Conservation (phyloP, 2,113 vertebrate species). For the Percopsis transmontana region DNA sequence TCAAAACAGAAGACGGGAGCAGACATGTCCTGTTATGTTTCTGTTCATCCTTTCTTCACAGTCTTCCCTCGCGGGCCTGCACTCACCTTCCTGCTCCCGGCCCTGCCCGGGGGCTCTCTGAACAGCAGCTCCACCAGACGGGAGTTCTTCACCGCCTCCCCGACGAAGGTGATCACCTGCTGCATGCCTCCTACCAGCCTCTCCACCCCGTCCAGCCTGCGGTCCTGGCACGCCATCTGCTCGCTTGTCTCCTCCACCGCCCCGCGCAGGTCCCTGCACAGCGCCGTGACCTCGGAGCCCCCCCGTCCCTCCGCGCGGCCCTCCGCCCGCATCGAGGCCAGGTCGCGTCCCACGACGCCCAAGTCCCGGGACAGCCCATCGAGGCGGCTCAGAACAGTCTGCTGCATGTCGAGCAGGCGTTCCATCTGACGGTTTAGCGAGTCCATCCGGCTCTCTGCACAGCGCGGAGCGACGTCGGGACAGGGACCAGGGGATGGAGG, state of each 20-base stretch:
- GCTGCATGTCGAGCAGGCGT: constrained; percentile 77
- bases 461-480: constrained; percentile 34
- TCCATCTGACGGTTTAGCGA: constrained; percentile 83
- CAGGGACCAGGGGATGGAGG: constrained; percentile 20
- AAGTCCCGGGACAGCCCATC: constrained; percentile 80
- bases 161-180: constrained; percentile 80
- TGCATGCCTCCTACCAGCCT: constrained; percentile 81
- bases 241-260: constrained; percentile 71
- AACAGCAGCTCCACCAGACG: constrained; percentile 71
- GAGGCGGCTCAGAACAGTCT: constrained; percentile 78
- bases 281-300: constrained; percentile 46
- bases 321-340: constrained; percentile 56
- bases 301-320: background rate
- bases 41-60: background rate
- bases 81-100: constrained; percentile 66
- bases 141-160: constrained; percentile 79
- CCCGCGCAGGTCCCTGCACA: constrained; percentile 73
- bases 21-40: too few species aligned
- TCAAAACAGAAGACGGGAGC: too few species aligned
- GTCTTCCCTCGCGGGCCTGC: background rate
- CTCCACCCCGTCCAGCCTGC: constrained; percentile 82
- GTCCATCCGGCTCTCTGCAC: constrained; percentile 76
- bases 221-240: constrained; percentile 76
- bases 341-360: constrained; percentile 70
- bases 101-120: constrained; percentile 59